phyloP scores from a whole-genome alignment of 2,797 vertebrate species.

The Aratinga solstitialis region DNA sequence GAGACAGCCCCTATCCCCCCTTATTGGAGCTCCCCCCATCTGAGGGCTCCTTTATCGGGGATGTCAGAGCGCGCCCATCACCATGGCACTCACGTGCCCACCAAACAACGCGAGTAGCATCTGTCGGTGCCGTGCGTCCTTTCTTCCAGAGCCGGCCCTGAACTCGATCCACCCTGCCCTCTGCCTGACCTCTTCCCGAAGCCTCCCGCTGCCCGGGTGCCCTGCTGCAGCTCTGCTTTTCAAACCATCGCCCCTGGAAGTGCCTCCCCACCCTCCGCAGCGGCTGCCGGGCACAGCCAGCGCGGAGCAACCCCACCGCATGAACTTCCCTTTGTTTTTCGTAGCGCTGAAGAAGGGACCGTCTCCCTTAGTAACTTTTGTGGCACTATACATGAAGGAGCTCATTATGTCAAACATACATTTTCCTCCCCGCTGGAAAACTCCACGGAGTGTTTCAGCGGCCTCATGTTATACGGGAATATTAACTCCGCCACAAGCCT shows the following conservation, averaged over 20 bases:
- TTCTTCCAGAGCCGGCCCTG: conserved; percentile 4
- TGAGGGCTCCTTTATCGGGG: neutral
- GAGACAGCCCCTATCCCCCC: neutral
- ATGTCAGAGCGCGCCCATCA: neutral
- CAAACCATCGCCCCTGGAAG: neutral
- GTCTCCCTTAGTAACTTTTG: conserved; percentile 68
- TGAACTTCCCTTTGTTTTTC: conserved; percentile 62
- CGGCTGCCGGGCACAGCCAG: neutral
- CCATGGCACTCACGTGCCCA: conserved; percentile 23
- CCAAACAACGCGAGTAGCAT: conserved; percentile 2
- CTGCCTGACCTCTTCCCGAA: conserved; percentile 38
- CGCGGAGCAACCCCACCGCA: neutral
- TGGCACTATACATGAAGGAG: neutral
- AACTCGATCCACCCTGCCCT: conserved; percentile 38
- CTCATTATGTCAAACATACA: conserved; percentile 44
- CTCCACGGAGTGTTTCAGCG: neutral
- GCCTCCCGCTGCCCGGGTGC: neutral
- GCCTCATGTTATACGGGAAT: neutral
- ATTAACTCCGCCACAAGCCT: neutral
- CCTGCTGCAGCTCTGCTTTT: neutral
- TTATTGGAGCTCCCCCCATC: neutral
- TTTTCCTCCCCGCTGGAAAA: neutral
- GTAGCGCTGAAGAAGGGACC: neutral
- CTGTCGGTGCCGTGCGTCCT: conserved; percentile 3
- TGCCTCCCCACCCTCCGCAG: neutral